These are phyloP conservation scores for Strongylocentrotus purpuratus DNA, from an alignment of 35 echinoderm and acorn worm genomes.

Conservation along the genomic window DNA sequence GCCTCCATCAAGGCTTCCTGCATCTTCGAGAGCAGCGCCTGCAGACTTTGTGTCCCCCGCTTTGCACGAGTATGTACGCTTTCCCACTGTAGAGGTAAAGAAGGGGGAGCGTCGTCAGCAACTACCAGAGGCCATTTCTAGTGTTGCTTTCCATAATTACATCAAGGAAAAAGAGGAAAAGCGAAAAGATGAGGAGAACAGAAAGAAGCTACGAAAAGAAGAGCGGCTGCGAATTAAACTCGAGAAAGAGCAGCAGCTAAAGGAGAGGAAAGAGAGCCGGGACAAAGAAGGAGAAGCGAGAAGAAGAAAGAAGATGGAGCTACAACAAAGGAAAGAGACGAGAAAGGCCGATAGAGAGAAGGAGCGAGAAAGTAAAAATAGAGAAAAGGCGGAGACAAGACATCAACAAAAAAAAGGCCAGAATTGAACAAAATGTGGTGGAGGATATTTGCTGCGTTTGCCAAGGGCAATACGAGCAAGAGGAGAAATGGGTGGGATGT, in stretches of 20 bases:
- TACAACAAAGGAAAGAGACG: background rate
- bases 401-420: background rate
- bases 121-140: background rate
- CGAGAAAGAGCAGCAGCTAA: background rate
- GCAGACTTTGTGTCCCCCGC: background rate
- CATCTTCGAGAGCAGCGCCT: too few relatives aligned
- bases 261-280: background rate
- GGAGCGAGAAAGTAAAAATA: background rate
- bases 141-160: background rate
- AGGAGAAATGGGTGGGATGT: too few relatives aligned
- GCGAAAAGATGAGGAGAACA: background rate
- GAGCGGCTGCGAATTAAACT: background rate
- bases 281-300: background rate
- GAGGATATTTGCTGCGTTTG: background rate
- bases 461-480: background rate
- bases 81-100: background rate
- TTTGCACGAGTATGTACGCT: background rate
- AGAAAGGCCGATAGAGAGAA: background rate
- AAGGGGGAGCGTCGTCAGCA: background rate
- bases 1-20: background rate
- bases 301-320: background rate
- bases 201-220: background rate
- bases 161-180: background rate
- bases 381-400: background rate
- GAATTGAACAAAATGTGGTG: background rate